These are phyloP conservation scores for Chromobotia macracanthus DNA, from an alignment of 2,797 vertebrate genomes.

Conservation along the genomic window DNA sequence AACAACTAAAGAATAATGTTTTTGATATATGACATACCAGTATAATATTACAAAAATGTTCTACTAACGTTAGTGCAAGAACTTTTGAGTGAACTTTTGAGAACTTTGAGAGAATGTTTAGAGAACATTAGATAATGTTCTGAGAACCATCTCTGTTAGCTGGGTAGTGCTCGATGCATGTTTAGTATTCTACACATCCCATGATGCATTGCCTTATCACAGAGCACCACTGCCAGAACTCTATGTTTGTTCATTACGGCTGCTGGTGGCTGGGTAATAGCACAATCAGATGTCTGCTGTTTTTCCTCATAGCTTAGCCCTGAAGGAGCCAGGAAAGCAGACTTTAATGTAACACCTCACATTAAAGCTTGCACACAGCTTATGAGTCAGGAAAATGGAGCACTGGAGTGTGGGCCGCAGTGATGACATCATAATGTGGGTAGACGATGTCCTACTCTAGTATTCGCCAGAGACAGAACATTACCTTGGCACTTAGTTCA, in stretches of 20 bases:
- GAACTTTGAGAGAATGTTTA: too few relatives aligned
- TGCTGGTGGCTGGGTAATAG: background rate
- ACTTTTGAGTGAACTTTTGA: too few relatives aligned
- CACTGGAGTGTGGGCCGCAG: background rate
- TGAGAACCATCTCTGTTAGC: too few relatives aligned
- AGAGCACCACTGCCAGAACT: background rate
- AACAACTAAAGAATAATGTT: too few relatives aligned
- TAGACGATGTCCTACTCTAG: conserved; percentile 1
- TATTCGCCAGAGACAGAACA: conserved; percentile 20
- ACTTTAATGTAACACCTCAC: conserved; percentile 11
- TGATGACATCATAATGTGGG: conserved; percentile 12
- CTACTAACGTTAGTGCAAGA: too few relatives aligned
- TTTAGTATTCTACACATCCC: conserved; percentile 30
- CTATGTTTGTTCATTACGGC: conserved; percentile 44
- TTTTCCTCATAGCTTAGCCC: background rate
- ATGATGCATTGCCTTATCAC: conserved; percentile 11
- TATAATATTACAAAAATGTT: too few relatives aligned
- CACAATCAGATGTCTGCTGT: background rate
- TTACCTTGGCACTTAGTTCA: conserved; percentile 24
- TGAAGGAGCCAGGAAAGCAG: background rate
- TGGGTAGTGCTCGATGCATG: background rate
- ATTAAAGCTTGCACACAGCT: background rate
- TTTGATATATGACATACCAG: too few relatives aligned
- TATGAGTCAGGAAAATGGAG: conserved; percentile 23
- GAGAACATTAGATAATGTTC: too few relatives aligned